Base-by-base conservation (phyloP, 2,113 vertebrate species). In the Etheostoma cragini region DNA sequence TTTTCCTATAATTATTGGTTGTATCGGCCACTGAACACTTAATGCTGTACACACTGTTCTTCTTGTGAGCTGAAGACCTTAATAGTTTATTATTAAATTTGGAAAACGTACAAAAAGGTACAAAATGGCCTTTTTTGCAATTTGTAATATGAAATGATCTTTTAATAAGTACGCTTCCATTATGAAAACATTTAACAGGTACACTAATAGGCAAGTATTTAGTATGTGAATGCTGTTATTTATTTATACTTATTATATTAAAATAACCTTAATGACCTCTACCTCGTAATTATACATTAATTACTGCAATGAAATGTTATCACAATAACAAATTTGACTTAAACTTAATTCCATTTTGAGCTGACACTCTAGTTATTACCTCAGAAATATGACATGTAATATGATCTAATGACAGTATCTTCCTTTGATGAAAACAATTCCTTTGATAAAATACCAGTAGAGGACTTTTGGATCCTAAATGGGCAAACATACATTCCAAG, bases 401-500 rank as follows among this genome's bases (percentile, higher is more conserved):
- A 62, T 16, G 21, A 24, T 54, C 4, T 45, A 30, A 64, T 14
- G 24, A 19, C 4, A 3, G 3, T 19, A 46, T 10, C 14, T 50
- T 11, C 2, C 15, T 47, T 47, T 49, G 50, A 19, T 22, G 21
- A n/a, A 35, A 73, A 45, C 3, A 0, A 56, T 42, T 65, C 16
- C 24, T 62, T 65, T 77, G 57, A 72, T 15, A 5, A 45, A 62
- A 45, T 16, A 42, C 12, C 6, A 64, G 49, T 2, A 65, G 14
- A 52, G 35, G 10, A 33, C 49, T 35, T 35, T n/a, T 52, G 10
- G 49, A 54, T 46, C 64, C 3, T n/a, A 61, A 30, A 3, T 47
- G 70, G 38, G 52, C 5, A 71, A 58, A 82, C 24, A 66, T 21
- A 50, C 49, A 74, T 54, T 62, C 57, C 52, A 4, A 46, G 42